phyloP scores from a whole-genome alignment of 2,113 vertebrate species.

The Pomatorhinus ruficollis region DNA sequence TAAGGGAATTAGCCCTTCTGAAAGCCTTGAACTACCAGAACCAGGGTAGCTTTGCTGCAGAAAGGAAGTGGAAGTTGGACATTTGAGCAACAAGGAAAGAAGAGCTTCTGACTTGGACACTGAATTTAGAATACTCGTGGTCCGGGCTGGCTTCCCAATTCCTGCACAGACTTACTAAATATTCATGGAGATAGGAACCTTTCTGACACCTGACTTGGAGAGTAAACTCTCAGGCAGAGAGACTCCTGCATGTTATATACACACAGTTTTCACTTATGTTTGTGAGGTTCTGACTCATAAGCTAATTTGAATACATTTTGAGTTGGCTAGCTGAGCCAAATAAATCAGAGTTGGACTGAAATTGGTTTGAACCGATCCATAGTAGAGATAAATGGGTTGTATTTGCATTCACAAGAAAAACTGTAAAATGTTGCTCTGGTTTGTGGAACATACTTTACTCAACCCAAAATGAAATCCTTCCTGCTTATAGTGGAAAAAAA shows the following conservation, averaged over 20 bases:
- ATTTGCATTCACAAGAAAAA: neutral
- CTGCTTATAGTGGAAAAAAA: neutral
- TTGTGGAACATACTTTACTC: neutral
- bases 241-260: neutral
- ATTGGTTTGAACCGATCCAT: neutral
- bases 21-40: neutral
- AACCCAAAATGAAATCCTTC: neutral
- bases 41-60: neutral
- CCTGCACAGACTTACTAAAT: neutral
- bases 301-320: neutral
- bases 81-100: neutral
- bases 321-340: neutral
- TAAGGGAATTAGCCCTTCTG: neutral
- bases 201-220: neutral
- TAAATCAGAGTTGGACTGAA: neutral
- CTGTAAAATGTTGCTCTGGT: neutral
- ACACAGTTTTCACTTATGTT: neutral
- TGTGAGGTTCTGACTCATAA: neutral
- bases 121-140: neutral
- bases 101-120: neutral
- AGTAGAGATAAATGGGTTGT: neutral
- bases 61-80: neutral
- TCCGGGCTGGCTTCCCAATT: neutral
- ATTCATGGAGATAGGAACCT: neutral
- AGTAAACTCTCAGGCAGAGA: neutral